Base-by-base conservation (phyloP, 2,888 invertebrate genomes). In the Odontothrips loti region DNA sequence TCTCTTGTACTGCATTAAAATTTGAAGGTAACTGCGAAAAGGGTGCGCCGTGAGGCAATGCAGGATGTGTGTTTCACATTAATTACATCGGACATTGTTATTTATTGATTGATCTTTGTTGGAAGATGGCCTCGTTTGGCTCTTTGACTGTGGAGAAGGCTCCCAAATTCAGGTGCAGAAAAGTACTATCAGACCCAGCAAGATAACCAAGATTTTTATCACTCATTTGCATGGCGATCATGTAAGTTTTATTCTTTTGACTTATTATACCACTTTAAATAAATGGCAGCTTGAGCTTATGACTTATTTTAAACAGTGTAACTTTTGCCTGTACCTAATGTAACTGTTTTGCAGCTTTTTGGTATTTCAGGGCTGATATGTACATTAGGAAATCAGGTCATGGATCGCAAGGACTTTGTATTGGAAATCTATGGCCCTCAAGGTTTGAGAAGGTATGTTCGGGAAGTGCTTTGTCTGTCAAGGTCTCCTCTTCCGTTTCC, bases 191-290 rank as follows among this genome's bases (percentile, higher is more conserved):
- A 86, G 85, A 82, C 84, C 86, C n/a, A 86, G 87, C 43, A 86
- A 85, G 82, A 86, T 88, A 48, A 85, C 84, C 80, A 87, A 87
- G 83, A 86, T 88, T 75, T 89, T 89, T 83, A 87, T 89, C 51
- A 87, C 88, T 29, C 88, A 89, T 86, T 85, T 89, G 20, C 88
- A 89, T 85, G 89, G 89, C 29, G 89, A 89, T 84, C 89, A 89
- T 85, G 87, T 87, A 84, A 84, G 87, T 84, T n/a, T 43, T 27
- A 27, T 47, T 47, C 47, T 6, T 58, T n/a, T 23, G 34, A 58
- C 27, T 10, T 81, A 48, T 47, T 43, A 6, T 43, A 43, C 2
- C 34, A 4, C 6, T 43, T 43, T 43, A 43, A 43, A 43, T 43
- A 4, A 4, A 43, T 43, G n/a, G n/a, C 34, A 4, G 34, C 34